phyloP scores from a whole-genome alignment of 2,797 vertebrate species.

The Rallus crepitans region DNA sequence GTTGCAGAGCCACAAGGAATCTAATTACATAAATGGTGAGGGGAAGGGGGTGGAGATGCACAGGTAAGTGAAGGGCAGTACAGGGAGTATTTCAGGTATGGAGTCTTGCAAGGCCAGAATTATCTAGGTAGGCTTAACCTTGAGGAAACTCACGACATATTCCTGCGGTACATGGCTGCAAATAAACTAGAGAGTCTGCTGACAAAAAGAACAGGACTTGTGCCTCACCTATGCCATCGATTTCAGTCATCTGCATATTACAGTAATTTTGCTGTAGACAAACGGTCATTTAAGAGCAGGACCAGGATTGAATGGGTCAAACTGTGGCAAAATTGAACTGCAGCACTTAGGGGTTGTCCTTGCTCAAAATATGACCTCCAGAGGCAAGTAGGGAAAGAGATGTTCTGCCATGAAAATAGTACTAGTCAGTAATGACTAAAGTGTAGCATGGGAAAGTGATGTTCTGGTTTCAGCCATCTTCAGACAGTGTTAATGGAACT shows the following conservation, averaged over 20 bases:
- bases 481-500: constrained; percentile 90
- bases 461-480: constrained; percentile 90
- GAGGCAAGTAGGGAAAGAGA: constrained; percentile 89
- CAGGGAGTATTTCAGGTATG: background rate
- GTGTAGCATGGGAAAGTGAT: constrained; percentile 88
- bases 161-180: constrained; percentile 88
- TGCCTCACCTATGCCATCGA: constrained; percentile 82
- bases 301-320: constrained; percentile 88
- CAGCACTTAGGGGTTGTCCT: constrained; percentile 85
- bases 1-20: background rate
- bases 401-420: constrained; percentile 88
- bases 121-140: constrained; percentile 33
- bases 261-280: constrained; percentile 90
- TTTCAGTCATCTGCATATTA: constrained; percentile 90
- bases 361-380: constrained; percentile 86
- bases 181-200: constrained; percentile 88
- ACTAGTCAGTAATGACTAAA: constrained; percentile 90
- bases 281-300: constrained; percentile 85
- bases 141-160: constrained; percentile 89
- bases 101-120: background rate
- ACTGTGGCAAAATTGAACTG: constrained; percentile 87
- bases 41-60: background rate
- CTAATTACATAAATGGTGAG: background rate
- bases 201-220: constrained; percentile 79
- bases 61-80: background rate